Conservation (phyloP, 1,140 invertebrate species). For the Leptonema lineaticorne region DNA sequence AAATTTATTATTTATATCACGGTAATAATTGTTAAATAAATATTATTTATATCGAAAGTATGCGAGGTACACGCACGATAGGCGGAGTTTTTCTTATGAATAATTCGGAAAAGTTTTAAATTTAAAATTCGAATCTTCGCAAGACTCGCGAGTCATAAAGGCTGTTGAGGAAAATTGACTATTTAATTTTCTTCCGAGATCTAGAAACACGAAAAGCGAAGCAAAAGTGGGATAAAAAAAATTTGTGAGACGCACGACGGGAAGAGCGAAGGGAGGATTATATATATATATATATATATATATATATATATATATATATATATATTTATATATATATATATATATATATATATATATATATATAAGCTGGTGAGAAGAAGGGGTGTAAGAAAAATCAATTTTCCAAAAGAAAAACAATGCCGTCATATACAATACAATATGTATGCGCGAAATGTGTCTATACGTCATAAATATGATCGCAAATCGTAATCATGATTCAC, state of each 20-base stretch:
- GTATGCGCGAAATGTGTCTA: not conserved
- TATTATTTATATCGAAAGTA: not conserved
- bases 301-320: too few species aligned
- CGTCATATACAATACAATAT: too few species aligned
- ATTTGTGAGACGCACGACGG: too few species aligned
- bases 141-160: constrained; percentile 31
- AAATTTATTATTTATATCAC: not conserved
- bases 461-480: constrained; percentile 2
- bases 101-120: constrained; percentile 41
- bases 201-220: constrained; percentile 14
- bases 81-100: constrained; percentile 35
- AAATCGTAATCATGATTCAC: constrained; percentile 14
- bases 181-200: constrained; percentile 32
- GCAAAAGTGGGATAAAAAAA: not conserved
- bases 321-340: too few species aligned
- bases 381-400: too few species aligned
- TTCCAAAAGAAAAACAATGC: too few species aligned
- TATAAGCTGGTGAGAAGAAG: too few species aligned
- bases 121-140: constrained; percentile 37
- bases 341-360: not conserved
- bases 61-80: not conserved
- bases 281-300: too few species aligned
- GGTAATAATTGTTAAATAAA: not conserved
- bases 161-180: constrained; percentile 35
- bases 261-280: too few species aligned